Evolutionary conservation across 2,888 invertebrate species (phyloP), one percentile per base, ranked within the genome.

Genomic region (Perizoma affinitatum): DNA sequence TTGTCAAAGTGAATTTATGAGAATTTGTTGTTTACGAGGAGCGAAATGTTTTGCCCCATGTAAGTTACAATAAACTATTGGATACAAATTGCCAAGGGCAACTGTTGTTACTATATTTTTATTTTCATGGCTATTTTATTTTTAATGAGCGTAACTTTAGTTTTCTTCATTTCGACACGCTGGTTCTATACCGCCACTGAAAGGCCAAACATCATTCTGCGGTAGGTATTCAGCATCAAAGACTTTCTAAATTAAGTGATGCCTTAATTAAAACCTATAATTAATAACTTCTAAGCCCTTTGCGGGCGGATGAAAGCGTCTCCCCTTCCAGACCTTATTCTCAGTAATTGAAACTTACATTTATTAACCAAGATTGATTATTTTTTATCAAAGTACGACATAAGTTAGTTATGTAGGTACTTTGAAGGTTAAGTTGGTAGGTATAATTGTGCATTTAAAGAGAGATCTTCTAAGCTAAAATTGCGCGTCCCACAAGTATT

Each of bases 1-100:
- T 73, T 80, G 80, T 83, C 86, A 84, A 84, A 76, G 76, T 73
- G 75, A 82, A 85, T 83, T 84, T 86, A 86, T 85, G 78, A 73
- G 82, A 76, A 78, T 76, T 68, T 70, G 65, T 69, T 74, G 73
- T 70, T 72, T 70, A 67, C 71, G 69, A 58, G 57, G 54, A 66
- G 66, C 48, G 52, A 61, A 58, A 54, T 55, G 42, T 35, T 53
- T 53, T 34, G 38, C 35, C 47, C 41, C 42, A 33, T 51, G 46
- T 36, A 51, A 54, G 45, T 50, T 54, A 41, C 54, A 56, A 50
- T 55, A 54, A 54, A 55, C 54, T 62, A 52, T 48, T 49, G 45
- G 52, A 6, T 11, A 35, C 42, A 42, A 34, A 38, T 54, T 42
- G 40, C 7, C 38, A 11, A 36, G 11, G 10, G 36, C 9, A 48